phyloP scores from a whole-genome alignment of 2,113 vertebrate species.

The Hiodon tergisus region DNA sequence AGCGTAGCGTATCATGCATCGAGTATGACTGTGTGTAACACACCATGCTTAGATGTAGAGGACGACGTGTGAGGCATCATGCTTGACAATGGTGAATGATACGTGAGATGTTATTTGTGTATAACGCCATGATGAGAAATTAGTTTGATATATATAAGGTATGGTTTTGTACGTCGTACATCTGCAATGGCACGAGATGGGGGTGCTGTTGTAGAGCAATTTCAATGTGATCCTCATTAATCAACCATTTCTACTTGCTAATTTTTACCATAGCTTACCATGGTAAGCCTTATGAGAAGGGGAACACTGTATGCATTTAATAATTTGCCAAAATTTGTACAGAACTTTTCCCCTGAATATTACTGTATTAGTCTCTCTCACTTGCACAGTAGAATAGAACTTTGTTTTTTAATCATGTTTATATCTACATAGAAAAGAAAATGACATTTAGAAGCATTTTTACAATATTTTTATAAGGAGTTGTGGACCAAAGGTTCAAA shows the following conservation, averaged over 20 bases:
- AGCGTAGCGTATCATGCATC: no score
- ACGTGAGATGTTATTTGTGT: background rate
- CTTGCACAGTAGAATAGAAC: constrained; percentile 66
- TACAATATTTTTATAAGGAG: constrained; percentile 70
- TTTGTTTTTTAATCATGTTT: constrained; percentile 60
- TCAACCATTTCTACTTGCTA: constrained; percentile 16
- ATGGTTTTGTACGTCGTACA: constrained; percentile 18
- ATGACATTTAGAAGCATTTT: constrained; percentile 63
- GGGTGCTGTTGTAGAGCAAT: constrained; percentile 8
- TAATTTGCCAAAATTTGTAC: constrained; percentile 56
- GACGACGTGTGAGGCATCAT: constrained; percentile 12
- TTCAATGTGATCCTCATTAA: constrained; percentile 11
- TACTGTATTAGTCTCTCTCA: constrained; percentile 54
- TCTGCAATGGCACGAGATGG: background rate
- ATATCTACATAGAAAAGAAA: constrained; percentile 49
- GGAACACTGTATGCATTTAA: constrained; percentile 38
- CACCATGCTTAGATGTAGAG: background rate
- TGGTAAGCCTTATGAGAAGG: constrained; percentile 39
- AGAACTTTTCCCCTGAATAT: constrained; percentile 50
- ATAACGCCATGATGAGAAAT: constrained; percentile 12
- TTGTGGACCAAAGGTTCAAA: constrained; percentile 59
- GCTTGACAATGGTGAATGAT: background rate
- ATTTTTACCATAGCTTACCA: constrained; percentile 36
- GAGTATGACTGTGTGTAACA: constrained; percentile 12
- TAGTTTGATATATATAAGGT: constrained; percentile 12